Base-by-base conservation (phyloP, 2,888 invertebrate genomes). In the Drosophila yooni region DNA sequence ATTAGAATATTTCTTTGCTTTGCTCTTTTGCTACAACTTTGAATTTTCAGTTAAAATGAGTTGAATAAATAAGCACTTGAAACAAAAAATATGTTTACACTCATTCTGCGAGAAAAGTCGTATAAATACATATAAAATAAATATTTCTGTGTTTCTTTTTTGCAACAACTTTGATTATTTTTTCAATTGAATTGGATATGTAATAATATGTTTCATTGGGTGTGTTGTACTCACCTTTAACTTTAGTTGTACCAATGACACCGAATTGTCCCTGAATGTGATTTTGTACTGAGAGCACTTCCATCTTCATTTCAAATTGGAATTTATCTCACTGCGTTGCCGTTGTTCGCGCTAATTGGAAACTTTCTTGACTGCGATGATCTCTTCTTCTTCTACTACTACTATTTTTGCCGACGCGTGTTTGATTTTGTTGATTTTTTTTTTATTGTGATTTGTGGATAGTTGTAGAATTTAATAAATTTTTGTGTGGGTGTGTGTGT, bases 231-330 rank as follows among this genome's bases (percentile, higher is more conserved):
- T 94, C 94, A 96, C 96, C 96, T 95, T 96, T 95, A 93, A 95
- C 95, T 94, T 95, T 95, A 94, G 91, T 91, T 76, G 93, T 91
- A 79, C 92, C 92, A 79, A 93, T 92, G 79, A 93, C 93, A 88
- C 95, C 95, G 94, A 96, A 96, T 94, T 95, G 95, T 93, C 96
- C 96, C 93, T 95, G 95, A 94, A 95, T 95, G 94, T 95, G 95
- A 94, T 95, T 96, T 93, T 95, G 95, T 93, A 96, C 95, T 93
- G 96, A 95, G 93, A 96, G 95, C 94, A 96, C 95, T 95, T 96
- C 96, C 96, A 96, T 96, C 93, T 95, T 95, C 93, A 93, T 93
- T 21, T 63, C 79, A 25, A 66, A 73, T 66, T 57, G 67, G 81
- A 73, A 78, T 69, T 77, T 72, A 29, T 40, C 51, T 67, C 80